phyloP scores from a whole-genome alignment of 2,797 vertebrate genomes.

The Lycodopsis pacificus region DNA sequence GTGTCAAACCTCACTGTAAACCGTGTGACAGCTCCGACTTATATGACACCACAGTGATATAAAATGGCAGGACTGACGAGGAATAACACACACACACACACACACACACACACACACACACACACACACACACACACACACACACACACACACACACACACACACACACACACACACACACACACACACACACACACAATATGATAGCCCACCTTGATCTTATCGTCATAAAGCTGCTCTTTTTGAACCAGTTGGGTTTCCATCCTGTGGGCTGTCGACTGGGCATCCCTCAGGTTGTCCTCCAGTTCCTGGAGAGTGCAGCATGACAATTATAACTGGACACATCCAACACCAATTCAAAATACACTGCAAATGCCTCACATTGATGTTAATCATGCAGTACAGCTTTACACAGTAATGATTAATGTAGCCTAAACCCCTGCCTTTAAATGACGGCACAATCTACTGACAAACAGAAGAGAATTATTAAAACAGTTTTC shows the following conservation, averaged over 20 bases:
- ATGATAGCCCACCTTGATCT: constrained; percentile 90
- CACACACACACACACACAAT: background rate
- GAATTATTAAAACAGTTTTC: background rate
- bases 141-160: no score
- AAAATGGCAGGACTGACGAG: constrained; percentile 27
- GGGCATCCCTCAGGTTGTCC: constrained; percentile 95
- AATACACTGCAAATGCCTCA: background rate
- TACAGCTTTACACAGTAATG: background rate
- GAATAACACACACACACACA: no score
- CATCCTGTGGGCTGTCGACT: constrained; percentile 94
- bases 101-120: no score
- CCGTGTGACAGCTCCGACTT: constrained; percentile 36
- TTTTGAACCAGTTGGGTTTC: constrained; percentile 97
- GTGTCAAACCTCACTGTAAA: constrained; percentile 41
- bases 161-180: no score
- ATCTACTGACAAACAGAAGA: background rate
- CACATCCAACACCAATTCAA: constrained; percentile 15
- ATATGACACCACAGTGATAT: constrained; percentile 21
- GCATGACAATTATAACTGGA: constrained; percentile 6
- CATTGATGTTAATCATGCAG: background rate
- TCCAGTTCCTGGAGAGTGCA: constrained; percentile 90
- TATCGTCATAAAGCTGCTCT: constrained; percentile 96
- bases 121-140: no score
- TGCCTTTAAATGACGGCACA: background rate
- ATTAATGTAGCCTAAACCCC: background rate